Conservation (phyloP, 1,140 invertebrate genomes). For the Sinella curviseta region DNA sequence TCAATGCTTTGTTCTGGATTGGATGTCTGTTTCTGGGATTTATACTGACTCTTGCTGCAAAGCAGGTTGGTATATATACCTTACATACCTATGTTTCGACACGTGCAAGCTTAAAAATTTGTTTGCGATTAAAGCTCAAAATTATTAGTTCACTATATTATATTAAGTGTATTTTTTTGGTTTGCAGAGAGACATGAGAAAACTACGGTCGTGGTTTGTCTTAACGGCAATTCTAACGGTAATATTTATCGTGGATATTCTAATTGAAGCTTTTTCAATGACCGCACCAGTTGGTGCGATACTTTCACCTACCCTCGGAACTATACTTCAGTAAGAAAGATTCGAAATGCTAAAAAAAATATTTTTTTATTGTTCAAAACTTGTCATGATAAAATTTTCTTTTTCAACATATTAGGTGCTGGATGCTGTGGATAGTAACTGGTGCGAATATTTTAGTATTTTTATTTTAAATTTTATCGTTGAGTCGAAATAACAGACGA, state of each 20-base stretch:
- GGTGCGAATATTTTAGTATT: too few relatives aligned
- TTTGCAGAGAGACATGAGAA: constrained; percentile 2
- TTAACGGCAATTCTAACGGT: constrained; percentile 8
- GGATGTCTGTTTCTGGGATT: background rate
- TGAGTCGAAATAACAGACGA: too few relatives aligned
- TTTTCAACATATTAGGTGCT: too few relatives aligned
- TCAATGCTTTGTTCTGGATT: background rate
- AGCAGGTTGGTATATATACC: too few relatives aligned
- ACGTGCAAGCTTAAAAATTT: background rate
- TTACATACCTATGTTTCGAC: too few relatives aligned
- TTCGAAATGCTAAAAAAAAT: too few relatives aligned
- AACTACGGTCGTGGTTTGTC: constrained; percentile 1
- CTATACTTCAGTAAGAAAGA: background rate
- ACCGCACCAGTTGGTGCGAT: background rate
- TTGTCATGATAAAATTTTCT: too few relatives aligned
- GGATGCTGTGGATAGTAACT: constrained; percentile 20
- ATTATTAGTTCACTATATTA: background rate
- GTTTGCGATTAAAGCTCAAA: background rate
- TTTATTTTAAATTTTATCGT: too few relatives aligned
- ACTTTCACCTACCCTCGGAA: background rate
- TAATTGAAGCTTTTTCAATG: constrained; percentile 14
- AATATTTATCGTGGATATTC: constrained; percentile 6
- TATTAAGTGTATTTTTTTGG: background rate
- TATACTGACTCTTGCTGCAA: background rate
- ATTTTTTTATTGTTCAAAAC: too few relatives aligned